Evolutionary conservation across 2,113 vertebrate genomes (phyloP), one percentile per base, ranked within the genome.

Genomic region (Colinus virginianus): DNA sequence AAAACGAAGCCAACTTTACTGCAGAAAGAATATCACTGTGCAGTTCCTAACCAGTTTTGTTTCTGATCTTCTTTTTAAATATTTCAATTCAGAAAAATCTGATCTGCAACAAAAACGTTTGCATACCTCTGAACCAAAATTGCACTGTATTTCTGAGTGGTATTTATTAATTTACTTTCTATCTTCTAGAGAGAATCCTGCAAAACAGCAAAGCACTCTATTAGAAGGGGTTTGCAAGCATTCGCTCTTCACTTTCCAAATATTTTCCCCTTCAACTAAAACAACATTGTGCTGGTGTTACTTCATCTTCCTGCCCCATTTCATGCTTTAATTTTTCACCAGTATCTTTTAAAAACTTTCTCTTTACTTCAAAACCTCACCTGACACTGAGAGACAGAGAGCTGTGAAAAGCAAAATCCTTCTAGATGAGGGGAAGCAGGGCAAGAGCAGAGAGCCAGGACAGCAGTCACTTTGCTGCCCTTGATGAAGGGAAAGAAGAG

Each of bases 311-410:
- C 46, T 86, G 15, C 23, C n/a, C 74, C 26, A 51, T 83, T 77
- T 88, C 72, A 42, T 23, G 66, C 36, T 85, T 58, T 84, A 38
- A 74, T 85, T 6, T 38, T 94, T 88, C 49, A 77, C 45, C 17
- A 8, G 5, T 56, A 36, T 43, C 0, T 83, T 86, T 91, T 88
- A 55, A 67, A 86, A 92, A 49, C 34, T 74, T 70, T 16, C 34
- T 38, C 9, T 78, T 3, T 5, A 4, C 74, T 79, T 80, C 66
- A 51, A 92, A 90, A 88, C 16, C 40, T 77, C 55, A 74, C 85
- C 86, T 91, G 23, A 26, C 45, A 83, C 74, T 64, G 83, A 70
- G 30, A 91, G 59, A 91, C 85, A 90, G 11, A 40, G 45, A 90
- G 18, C 76, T 88, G 82, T 72, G 48, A 85, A 85, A 82, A 26